Conservation (phyloP, 2,113 vertebrate species). For the Saguinus imperator region DNA sequence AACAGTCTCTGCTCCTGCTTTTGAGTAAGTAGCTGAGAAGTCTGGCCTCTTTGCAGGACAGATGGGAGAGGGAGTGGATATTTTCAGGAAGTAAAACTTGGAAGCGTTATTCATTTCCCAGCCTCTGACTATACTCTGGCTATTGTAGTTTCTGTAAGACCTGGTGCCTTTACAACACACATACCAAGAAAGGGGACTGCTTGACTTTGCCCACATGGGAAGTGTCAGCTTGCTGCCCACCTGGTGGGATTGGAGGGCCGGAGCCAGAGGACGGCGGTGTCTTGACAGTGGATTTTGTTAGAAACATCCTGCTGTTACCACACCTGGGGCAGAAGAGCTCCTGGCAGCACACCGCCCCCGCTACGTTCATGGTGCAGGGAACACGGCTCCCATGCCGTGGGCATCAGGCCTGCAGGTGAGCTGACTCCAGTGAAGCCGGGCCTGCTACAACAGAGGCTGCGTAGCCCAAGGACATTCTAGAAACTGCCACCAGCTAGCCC, state of each 20-base stretch:
- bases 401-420: not conserved
- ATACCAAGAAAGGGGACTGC: not conserved
- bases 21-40: not conserved
- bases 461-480: not conserved
- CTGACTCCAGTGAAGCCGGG: not conserved
- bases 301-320: not conserved
- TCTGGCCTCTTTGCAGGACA: not conserved
- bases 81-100: not conserved
- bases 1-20: too few relatives aligned
- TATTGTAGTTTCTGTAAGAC: not conserved
- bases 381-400: too few relatives aligned
- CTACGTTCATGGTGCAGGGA: fast-evolving
- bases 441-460: not conserved
- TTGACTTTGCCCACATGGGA: not conserved
- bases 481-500: not conserved
- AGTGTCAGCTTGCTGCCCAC: not conserved
- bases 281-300: not conserved
- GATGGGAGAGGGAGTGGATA: not conserved
- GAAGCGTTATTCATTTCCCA: not conserved
- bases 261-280: not conserved
- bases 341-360: not conserved
- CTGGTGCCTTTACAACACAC: not conserved
- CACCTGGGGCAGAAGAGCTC: too few relatives aligned
- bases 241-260: not conserved
- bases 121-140: not conserved